Evolutionary conservation across 2,888 invertebrate genomes (phyloP).

Genomic region (Leucophora obtusa): DNA sequence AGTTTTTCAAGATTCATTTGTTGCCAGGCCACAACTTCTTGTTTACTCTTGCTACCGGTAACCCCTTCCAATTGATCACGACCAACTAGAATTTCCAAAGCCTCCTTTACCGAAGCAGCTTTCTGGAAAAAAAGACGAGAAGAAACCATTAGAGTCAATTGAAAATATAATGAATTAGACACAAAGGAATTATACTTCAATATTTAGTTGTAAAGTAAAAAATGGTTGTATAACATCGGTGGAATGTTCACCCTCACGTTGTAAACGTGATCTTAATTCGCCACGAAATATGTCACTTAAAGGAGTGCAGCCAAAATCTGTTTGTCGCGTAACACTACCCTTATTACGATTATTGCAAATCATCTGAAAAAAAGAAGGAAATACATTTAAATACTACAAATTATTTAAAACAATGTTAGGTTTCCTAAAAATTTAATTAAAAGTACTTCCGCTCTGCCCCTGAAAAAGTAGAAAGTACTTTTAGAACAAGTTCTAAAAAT

Average conservation of each 20-base stretch:
- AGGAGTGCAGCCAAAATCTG: conserved; percentile 90
- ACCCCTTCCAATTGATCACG: conserved; percentile 93
- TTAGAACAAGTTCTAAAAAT: background rate
- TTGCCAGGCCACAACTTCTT: conserved; percentile 93
- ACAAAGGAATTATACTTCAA: too few relatives aligned
- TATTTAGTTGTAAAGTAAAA: conserved; percentile 95
- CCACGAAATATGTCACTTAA: conserved; percentile 96
- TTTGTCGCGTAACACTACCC: conserved; percentile 91
- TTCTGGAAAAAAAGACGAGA: conserved; percentile 83
- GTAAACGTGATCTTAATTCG: conserved; percentile 90
- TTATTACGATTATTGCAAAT: conserved; percentile 90
- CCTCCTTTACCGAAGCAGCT: conserved; percentile 90
- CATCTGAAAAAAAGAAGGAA: conserved; percentile 69
- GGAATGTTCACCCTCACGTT: conserved; percentile 83
- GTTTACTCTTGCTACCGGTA: conserved; percentile 88
- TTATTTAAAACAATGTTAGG: background rate
- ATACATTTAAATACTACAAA: too few relatives aligned
- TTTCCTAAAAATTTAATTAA: background rate
- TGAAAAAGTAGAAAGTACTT: too few relatives aligned
- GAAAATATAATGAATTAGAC: background rate
- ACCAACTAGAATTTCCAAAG: conserved; percentile 90
- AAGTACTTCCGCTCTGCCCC: too few relatives aligned
- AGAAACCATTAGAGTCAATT: background rate
- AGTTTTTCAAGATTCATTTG: conserved; percentile 93
- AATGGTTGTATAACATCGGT: conserved; percentile 97